A percentile compares a stretch with the other conserved stretches of the same genome.
Evolutionary conservation across 2,797 vertebrate species (phyloP).

Genomic region (Sciurus carolinensis): DNA sequence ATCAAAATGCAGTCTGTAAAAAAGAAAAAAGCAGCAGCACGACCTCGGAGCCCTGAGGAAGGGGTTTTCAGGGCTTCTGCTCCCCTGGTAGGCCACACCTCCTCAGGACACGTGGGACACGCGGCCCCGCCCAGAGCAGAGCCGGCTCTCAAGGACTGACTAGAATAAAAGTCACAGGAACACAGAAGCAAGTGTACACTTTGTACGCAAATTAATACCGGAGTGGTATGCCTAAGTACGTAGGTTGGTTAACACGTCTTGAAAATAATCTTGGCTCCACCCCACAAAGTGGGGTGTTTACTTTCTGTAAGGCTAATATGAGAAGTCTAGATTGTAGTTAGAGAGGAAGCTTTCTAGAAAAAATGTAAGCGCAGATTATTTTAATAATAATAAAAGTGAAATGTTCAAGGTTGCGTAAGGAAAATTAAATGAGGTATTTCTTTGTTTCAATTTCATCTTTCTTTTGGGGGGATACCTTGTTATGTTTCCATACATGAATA

Average conservation of each 20-base stretch:
- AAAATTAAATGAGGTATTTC: neutral
- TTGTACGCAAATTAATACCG: neutral
- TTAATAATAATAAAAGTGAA: neutral
- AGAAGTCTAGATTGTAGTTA: constrained; percentile 2
- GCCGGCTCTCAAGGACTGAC: neutral
- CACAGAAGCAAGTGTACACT: neutral
- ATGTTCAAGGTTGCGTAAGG: neutral
- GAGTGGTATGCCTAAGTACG: neutral
- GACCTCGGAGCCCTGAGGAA: neutral
- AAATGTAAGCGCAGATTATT: neutral
- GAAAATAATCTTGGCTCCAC: neutral
- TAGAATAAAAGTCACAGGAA: neutral
- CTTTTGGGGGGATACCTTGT: neutral
- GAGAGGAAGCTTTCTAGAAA: neutral
- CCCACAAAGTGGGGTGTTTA: neutral
- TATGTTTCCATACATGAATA: neutral
- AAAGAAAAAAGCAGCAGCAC: too few relatives aligned
- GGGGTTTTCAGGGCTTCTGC: neutral
- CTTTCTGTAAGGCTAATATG: neutral
- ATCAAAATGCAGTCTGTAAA: too few relatives aligned
- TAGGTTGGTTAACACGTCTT: neutral
- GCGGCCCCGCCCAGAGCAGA: neutral
- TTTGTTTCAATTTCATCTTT: neutral
- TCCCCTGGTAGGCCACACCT: neutral
- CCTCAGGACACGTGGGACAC: neutral